Percentiles rank a stretch among this genome's conserved stretches.
Conservation (phyloP, 2,797 vertebrate species). For the Siniperca obscura region DNA sequence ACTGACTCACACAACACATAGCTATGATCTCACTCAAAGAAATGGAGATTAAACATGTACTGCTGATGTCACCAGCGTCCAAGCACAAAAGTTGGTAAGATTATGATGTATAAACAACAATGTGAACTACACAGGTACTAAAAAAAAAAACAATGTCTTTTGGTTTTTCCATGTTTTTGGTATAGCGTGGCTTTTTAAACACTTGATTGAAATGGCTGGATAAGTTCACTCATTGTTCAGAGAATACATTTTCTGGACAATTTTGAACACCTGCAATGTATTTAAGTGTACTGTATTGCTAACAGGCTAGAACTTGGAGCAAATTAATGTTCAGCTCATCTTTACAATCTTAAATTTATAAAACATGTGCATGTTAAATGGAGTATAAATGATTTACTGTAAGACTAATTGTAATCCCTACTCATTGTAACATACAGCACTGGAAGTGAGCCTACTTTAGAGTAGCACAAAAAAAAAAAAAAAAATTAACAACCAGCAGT, state of each 20-base stretch:
- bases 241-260: neutral
- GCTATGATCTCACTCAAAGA: constrained; percentile 49
- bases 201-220: neutral
- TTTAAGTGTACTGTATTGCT: neutral
- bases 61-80: constrained; percentile 24
- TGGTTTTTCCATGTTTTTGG: constrained; percentile 9
- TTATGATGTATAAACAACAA: constrained; percentile 5
- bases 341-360: neutral
- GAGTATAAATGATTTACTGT: neutral
- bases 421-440: neutral
- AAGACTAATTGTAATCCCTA: neutral
- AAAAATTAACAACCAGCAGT: neutral
- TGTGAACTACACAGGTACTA: constrained; percentile 6
- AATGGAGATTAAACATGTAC: constrained; percentile 37
- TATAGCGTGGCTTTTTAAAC: neutral
- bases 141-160: constrained; percentile 18
- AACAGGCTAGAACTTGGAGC: neutral
- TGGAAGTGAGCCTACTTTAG: neutral
- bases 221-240: neutral
- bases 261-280: neutral
- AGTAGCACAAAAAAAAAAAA: neutral
- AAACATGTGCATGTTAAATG: neutral
- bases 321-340: neutral
- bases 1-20: constrained; percentile 37
- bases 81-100: neutral